phyloP scores from a whole-genome alignment of 2,888 invertebrate species.

The Watsonalla binaria region DNA sequence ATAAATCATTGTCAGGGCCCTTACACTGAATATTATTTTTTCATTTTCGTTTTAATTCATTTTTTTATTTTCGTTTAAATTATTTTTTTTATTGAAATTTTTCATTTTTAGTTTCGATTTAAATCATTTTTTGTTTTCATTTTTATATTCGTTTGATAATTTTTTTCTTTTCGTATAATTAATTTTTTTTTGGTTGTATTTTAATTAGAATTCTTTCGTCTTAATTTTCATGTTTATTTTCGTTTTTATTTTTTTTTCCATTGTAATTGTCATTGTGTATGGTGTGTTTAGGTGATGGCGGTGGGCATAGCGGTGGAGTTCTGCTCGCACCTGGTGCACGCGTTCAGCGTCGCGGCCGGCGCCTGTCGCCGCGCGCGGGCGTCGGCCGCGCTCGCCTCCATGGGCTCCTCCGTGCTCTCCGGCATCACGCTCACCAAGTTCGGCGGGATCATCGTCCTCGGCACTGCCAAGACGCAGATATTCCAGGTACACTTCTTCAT shows the following conservation, averaged over 20 bases:
- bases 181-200: too few relatives aligned
- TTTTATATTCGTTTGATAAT: too few relatives aligned
- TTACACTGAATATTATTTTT: too few relatives aligned
- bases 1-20: too few relatives aligned
- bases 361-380: constrained; percentile 86
- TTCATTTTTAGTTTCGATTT: too few relatives aligned
- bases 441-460: constrained; percentile 97
- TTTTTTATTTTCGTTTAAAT: too few relatives aligned
- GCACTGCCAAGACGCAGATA: constrained; percentile 98
- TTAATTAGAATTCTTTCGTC: too few relatives aligned
- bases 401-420: constrained; percentile 97
- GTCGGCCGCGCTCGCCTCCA: constrained; percentile 89
- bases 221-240: too few relatives aligned
- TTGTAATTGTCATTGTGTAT: background rate
- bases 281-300: constrained; percentile 87
- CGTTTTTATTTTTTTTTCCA: background rate
- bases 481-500: constrained; percentile 81
- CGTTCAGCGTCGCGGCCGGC: constrained; percentile 89
- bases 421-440: constrained; percentile 99
- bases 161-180: too few relatives aligned
- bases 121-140: too few relatives aligned
- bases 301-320: constrained; percentile 99
- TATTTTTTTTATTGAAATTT: too few relatives aligned
- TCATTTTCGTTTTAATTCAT: too few relatives aligned
- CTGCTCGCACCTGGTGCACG: constrained; percentile 97